Evolutionary conservation across 2,888 invertebrate species (phyloP).

Genomic region (Cosmia pyralina): DNA sequence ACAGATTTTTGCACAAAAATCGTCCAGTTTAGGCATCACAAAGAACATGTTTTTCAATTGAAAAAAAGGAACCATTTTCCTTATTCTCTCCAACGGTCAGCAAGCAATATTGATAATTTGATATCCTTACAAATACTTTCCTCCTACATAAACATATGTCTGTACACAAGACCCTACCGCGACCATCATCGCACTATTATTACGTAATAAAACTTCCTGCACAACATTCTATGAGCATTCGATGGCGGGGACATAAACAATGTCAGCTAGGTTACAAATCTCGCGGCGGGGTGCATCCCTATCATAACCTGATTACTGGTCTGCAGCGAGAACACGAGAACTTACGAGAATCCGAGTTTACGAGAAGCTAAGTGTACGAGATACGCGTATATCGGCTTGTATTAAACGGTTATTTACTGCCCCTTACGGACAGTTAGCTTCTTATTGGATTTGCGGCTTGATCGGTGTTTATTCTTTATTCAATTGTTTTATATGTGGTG

Average conservation of each 20-base stretch:
- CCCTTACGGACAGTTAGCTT: conserved; percentile 42
- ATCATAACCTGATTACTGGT: conserved; percentile 65
- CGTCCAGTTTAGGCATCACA: neutral
- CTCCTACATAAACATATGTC: neutral
- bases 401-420: conserved; percentile 62
- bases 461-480: conserved; percentile 44
- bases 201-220: conserved; percentile 20
- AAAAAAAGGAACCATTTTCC: conserved; percentile 15
- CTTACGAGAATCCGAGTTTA: conserved; percentile 12
- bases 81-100: conserved; percentile 12
- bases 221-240: conserved; percentile 24
- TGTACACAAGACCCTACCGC: conserved; percentile 16
- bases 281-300: conserved; percentile 57
- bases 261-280: conserved; percentile 59
- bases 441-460: conserved; percentile 48
- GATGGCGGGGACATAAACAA: conserved; percentile 53
- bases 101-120: conserved; percentile 17
- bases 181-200: conserved; percentile 18
- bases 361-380: conserved; percentile 14
- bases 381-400: conserved; percentile 15
- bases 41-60: neutral
- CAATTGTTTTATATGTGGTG: conserved; percentile 20
- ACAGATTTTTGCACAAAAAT: neutral
- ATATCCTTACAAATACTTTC: conserved; percentile 2
- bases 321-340: conserved; percentile 19